These are phyloP conservation scores for Tadarida brasiliensis DNA, from an alignment of 2,797 vertebrate genomes.

Conservation along the genomic window DNA sequence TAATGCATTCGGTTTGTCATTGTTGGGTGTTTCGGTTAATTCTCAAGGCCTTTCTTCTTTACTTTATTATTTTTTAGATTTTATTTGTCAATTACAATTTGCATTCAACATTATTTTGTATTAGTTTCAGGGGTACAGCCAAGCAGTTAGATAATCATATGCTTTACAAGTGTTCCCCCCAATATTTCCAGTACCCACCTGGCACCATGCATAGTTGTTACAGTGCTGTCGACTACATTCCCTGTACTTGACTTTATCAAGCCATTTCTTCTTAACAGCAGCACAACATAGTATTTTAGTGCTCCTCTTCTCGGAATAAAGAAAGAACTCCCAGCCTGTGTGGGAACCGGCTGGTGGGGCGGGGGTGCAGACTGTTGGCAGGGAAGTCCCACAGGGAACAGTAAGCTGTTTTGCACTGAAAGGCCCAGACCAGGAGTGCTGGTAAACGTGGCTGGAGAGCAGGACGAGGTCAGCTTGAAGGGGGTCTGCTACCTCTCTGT, in stretches of 20 bases:
- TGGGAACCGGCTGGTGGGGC: not conserved
- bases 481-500: not conserved
- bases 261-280: conserved; percentile 14
- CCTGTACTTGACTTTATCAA: not conserved
- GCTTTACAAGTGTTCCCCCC: not conserved
- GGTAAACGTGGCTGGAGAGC: not conserved
- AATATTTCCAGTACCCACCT: not conserved
- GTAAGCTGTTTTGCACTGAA: not conserved
- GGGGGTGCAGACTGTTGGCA: not conserved
- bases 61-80: not conserved
- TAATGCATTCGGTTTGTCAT: not conserved
- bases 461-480: not conserved
- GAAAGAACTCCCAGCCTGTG: not conserved
- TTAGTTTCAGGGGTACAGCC: not conserved
- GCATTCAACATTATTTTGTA: not conserved
- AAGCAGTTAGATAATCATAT: not conserved
- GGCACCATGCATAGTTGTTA: not conserved
- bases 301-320: not conserved
- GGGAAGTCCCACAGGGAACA: not conserved
- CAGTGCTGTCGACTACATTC: not conserved
- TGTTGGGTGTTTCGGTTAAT: conserved; percentile 32
- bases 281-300: not conserved
- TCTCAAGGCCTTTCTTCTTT: conserved; percentile 47
- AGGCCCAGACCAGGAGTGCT: not conserved
- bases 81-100: not conserved